Evolutionary conservation across 2,797 vertebrate genomes (phyloP).

Genomic region (Syngnathus rostellatus): DNA sequence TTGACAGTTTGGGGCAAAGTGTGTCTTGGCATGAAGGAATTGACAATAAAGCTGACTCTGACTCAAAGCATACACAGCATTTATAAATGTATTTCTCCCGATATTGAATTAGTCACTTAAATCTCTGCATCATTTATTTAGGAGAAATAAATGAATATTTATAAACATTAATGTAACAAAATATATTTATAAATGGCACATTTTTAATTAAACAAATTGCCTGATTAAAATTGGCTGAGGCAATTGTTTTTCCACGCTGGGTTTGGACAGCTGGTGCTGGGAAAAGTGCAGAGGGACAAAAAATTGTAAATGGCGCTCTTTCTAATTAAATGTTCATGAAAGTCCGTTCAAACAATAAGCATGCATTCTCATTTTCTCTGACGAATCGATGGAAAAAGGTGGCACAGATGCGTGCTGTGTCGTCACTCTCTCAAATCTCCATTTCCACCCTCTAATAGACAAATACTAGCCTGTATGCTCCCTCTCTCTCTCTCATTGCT

Average conservation of each 20-base stretch:
- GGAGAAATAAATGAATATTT: neutral
- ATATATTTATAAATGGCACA: neutral
- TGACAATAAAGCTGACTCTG: no score
- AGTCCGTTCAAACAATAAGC: slow-evolving; percentile 24
- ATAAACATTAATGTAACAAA: neutral
- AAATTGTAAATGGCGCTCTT: slow-evolving; percentile 6
- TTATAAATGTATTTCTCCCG: neutral
- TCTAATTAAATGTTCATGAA: slow-evolving; percentile 24
- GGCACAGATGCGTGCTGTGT: neutral
- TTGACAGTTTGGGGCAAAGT: neutral
- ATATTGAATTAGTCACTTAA: neutral
- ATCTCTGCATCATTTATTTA: neutral
- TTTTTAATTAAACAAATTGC: neutral
- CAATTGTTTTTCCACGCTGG: slow-evolving; percentile 1
- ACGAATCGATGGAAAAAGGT: slow-evolving; percentile 12
- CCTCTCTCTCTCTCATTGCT: neutral
- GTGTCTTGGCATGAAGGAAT: no score
- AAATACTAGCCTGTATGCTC: slow-evolving; percentile 8
- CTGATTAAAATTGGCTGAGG: neutral
- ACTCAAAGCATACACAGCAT: neutral
- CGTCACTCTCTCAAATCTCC: slow-evolving; percentile 2
- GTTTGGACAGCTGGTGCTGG: neutral
- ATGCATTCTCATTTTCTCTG: slow-evolving; percentile 29
- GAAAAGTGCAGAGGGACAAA: slow-evolving; percentile 1
- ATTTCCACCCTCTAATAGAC: slow-evolving; percentile 6